Base-by-base conservation (phyloP, 2,888 invertebrate genomes). In the Athripsodes cinereus region DNA sequence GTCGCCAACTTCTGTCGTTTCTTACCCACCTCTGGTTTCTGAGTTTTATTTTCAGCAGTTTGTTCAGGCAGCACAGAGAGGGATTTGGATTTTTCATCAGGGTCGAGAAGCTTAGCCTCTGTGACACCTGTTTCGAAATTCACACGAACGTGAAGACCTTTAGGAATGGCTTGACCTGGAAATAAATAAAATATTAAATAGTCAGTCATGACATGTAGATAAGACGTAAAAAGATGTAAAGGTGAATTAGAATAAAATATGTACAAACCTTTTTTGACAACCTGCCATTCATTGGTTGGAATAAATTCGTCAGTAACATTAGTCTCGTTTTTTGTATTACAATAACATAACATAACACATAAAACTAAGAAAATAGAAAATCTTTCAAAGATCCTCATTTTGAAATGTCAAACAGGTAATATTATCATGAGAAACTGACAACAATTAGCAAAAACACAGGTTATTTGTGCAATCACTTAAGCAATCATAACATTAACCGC, bases 71-170 rank as follows among this genome's bases (percentile, higher is more conserved):
- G 58, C 44, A 64, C 62, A 20, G 66, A 59, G 18, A 66, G 55
- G 16, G 66, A 64, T 53, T 67, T 64, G n/a, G 66, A 64, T 26
- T 71, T 66, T 2, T 69, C 67, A n/a, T 69, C 68, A 13, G 56
- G 26, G 22, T 84, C 83, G 63, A 89, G 66, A 34, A 90, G 71
- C 72, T 89, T 91, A 0, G 89, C 91, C 71, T 91, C 88, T 40
- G 81, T 85, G 61, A 80, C 68, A 0, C 89, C 89, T 11, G 88
- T 90, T 71, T 85, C 73, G n/a, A 92, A 72, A 73, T 91, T 86
- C 59, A 90, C 80, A 51, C 89, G 76, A 3, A 90, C 78, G 69
- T 92, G 90, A 2, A 91, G 73, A 1, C 91, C 91, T 58, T 79
- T 72, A 1, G 90, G 90, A 65, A 91, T 79, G 18, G 79, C 74